These are phyloP conservation scores for Silurus lanzhouensis DNA, from an alignment of 2,797 vertebrate genomes.

Conservation along the genomic window DNA sequence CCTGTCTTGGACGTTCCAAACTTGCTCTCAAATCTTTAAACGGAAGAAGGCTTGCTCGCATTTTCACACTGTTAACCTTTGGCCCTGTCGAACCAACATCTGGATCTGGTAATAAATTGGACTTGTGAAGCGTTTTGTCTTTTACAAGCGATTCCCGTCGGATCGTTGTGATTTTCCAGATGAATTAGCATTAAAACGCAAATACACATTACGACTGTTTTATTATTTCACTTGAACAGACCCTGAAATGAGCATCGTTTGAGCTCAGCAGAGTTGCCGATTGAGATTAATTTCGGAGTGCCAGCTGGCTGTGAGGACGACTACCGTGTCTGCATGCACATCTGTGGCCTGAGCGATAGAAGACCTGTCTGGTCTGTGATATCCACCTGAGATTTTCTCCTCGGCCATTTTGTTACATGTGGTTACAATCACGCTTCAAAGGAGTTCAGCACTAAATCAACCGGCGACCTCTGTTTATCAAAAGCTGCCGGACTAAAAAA, in stretches of 20 bases:
- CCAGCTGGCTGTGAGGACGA: constrained; percentile 42
- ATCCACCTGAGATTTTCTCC: constrained; percentile 40
- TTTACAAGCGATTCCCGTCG: neutral
- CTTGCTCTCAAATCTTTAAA: constrained; percentile 48
- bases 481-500: neutral
- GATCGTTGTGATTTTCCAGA: neutral
- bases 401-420: constrained; percentile 35
- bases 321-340: constrained; percentile 49
- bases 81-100: constrained; percentile 54
- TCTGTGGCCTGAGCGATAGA: constrained; percentile 41
- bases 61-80: constrained; percentile 58
- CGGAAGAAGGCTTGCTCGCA: constrained; percentile 43
- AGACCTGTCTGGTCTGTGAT: constrained; percentile 53
- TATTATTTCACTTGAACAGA: constrained; percentile 40
- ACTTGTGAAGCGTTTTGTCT: constrained; percentile 2
- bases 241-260: constrained; percentile 4
- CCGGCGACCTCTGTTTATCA: constrained; percentile 59
- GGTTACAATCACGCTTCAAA: constrained; percentile 71
- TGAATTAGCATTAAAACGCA: neutral
- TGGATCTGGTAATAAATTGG: constrained; percentile 38
- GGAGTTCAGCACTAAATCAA: constrained; percentile 66
- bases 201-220: constrained; percentile 24
- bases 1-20: constrained; percentile 25
- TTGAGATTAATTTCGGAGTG: constrained; percentile 29
- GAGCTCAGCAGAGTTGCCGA: neutral